Percentiles rank a stretch among this genome's conserved stretches.
Evolutionary conservation across 2,797 vertebrate species (phyloP).

Genomic region (Sebastes paucispinis): DNA sequence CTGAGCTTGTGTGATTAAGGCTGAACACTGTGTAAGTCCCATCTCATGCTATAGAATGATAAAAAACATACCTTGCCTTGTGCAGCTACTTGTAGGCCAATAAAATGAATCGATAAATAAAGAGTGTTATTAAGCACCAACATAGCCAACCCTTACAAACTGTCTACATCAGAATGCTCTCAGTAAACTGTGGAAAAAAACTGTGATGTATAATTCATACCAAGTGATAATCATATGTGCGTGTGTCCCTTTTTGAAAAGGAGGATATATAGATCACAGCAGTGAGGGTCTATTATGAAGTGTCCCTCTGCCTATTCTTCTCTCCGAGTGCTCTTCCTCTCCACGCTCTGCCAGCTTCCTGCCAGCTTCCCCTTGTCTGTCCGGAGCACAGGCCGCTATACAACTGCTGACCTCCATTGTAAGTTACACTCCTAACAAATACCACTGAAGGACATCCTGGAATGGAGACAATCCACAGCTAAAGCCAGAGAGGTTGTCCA

Average conservation of each 20-base stretch:
- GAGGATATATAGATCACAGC: slow-evolving; percentile 29
- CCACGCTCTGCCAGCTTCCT: slow-evolving; percentile 70
- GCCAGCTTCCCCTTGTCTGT: slow-evolving; percentile 62
- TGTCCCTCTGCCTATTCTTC: slow-evolving; percentile 56
- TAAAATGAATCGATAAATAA: no score
- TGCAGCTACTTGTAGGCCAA: no score
- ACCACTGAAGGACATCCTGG: slow-evolving; percentile 66
- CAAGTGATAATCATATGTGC: background rate
- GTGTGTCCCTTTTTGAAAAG: slow-evolving; percentile 17
- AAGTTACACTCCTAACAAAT: slow-evolving; percentile 67
- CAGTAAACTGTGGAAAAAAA: background rate
- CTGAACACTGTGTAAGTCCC: no score
- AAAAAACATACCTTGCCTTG: no score
- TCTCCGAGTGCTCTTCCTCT: slow-evolving; percentile 71
- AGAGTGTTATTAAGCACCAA: no score
- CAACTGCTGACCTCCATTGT: slow-evolving; percentile 71
- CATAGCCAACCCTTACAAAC: no score
- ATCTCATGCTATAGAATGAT: no score
- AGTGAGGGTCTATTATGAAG: slow-evolving; percentile 18
- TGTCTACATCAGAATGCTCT: background rate
- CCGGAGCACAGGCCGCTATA: slow-evolving; percentile 37
- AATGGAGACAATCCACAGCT: slow-evolving; percentile 21
- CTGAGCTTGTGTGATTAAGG: no score
- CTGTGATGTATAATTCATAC: background rate
- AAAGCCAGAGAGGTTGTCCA: slow-evolving; percentile 36